A percentile compares a stretch with the other conserved stretches of the same genome.
phyloP scores from a whole-genome alignment of 2,113 vertebrate genomes.

The Poecile atricapillus region DNA sequence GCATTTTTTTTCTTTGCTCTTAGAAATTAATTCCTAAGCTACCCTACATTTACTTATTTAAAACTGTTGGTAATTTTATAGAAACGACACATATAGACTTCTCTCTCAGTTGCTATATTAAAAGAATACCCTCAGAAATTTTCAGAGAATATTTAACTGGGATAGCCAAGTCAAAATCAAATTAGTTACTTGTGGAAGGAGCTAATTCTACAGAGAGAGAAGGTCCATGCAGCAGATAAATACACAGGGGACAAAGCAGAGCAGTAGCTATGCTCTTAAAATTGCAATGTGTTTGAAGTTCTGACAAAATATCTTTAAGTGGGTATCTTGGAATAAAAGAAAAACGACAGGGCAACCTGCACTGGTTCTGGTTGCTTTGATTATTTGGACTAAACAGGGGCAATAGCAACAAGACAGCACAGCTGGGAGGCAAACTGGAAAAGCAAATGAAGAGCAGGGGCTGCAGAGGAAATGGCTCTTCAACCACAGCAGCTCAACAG shows the following conservation, averaged over 20 bases:
- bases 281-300: neutral
- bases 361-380: neutral
- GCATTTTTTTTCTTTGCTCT: neutral
- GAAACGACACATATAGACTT: fast-evolving
- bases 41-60: neutral
- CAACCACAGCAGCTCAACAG: neutral
- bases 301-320: neutral
- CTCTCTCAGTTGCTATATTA: neutral
- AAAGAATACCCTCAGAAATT: neutral
- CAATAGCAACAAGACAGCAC: neutral
- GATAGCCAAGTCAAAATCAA: neutral
- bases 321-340: neutral
- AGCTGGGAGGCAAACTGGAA: neutral
- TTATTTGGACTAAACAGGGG: neutral
- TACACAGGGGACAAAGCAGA: neutral
- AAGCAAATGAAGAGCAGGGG: neutral
- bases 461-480: neutral
- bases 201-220: neutral
- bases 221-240: neutral
- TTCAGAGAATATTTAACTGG: neutral
- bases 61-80: neutral
- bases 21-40: neutral
- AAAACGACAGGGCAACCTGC: neutral
- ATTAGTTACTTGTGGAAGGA: neutral
- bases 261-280: neutral